Base-by-base conservation (phyloP, 2,113 vertebrate genomes). In the Phyllopteryx taeniolatus region DNA sequence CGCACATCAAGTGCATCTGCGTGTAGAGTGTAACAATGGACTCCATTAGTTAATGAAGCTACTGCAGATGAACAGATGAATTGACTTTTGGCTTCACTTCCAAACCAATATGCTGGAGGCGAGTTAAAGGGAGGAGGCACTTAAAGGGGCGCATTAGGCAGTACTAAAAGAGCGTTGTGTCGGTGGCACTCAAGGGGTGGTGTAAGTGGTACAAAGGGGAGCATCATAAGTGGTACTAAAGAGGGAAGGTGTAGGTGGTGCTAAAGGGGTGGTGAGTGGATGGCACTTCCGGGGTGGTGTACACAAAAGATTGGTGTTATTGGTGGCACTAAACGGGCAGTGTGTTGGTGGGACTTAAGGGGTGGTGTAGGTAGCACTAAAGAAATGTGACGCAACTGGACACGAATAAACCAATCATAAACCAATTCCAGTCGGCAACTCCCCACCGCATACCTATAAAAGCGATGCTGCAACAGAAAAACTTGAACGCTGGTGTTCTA, bases 11-110 rank as follows among this genome's bases (percentile, higher is more conserved):
- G 67, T 77, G 65, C 53, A 70, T 19, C 53, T 54, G 69, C 60
- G 54, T 35, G 7, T 13, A 14, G 17, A 47, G 35, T 59, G 76
- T 42, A 72, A 76, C 51, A 72, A 44, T 72, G 56, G 76, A 76
- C 66, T 44, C 84, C 86, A 92, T 92, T 92, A 91, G 86, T 79
- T 89, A 89, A 93, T 91, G 85, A 90, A 85, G 81, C 87, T 77
- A 83, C 75, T 90, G 87, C 89, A 83, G 86, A 27, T 27, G 27
- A 27, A 27, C 27, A 27, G 27, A 76, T 60, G 56, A 47, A 63
- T 71, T 68, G 72, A 42, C 57, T 69, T 43, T 74, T 89, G 85
- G 82, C 82, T 49, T 49, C 0, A 68, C 76, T 73, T 83, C 85
- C 86, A 72, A 68, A 54, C 22, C 44, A 71, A 76, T 76, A 54